Base-by-base conservation (phyloP, 1,140 invertebrate species). In the Pissodes strobi region DNA sequence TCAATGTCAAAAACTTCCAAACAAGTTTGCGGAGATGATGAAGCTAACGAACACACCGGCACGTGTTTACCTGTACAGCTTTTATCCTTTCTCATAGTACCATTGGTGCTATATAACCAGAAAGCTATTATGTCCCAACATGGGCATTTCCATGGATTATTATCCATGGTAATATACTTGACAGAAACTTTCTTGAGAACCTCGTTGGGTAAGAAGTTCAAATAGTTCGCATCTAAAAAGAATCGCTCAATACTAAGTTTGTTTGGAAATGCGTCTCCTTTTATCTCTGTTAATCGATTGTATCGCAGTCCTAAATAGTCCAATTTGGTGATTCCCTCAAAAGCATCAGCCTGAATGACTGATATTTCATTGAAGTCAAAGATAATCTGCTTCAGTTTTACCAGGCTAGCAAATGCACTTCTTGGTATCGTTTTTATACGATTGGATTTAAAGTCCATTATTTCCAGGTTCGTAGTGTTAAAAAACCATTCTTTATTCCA, bases 401-500 rank as follows among this genome's bases (percentile, higher is more conserved):
- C 27, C 13, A 68, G 15, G 22, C 10, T 22, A 13, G 18, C 30
- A 46, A 70, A 68, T 4, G 68, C 68, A 45, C 37, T 57, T 9
- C 51, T 56, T 13, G 65, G 65, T 12, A 70, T 64, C 17, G 37
- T 62, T 51, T 60, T 48, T 12, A 70, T 64, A 37, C 30, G 18
- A 41, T 70, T 70, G 8, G 6, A 2, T 15, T 61, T 19, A 23
- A 70, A 70, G 43, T 68, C 27, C 37, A 70, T 51, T 13, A 60
- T 43, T 58, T 70, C 61, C 22, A 68, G 10, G 15, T 43, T 45
- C 2, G 66, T 59, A 4, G 55, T 60, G 18, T 64, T 64, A 6
- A 27, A 27, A 56, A 70, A 70, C 68, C 68, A 70, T 49, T 67
- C 53, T 13, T 51, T 57, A n/a, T 65, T 52, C 68, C 68, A 70